Percentiles rank a stretch among this genome's conserved stretches.
Evolutionary conservation across 2,113 vertebrate genomes (phyloP).

Genomic region (Todiramphus saurophagus): DNA sequence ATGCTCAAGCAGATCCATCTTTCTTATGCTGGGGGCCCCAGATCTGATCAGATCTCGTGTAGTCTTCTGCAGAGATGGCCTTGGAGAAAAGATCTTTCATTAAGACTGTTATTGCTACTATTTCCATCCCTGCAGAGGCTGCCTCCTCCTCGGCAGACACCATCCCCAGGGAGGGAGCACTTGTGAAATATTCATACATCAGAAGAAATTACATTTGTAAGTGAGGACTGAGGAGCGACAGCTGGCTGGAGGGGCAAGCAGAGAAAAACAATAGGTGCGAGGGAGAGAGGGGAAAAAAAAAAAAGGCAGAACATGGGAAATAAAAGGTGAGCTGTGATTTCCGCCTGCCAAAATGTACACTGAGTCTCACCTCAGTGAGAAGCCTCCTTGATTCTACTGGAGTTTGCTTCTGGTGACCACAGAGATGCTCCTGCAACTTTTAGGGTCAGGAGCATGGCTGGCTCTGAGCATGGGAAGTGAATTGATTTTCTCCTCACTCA

Average conservation of each 20-base stretch:
- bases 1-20: no score
- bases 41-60: neutral
- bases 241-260: neutral
- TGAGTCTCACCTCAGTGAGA: rapidly evolving
- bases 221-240: neutral
- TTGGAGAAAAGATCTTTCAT: conserved; percentile 23
- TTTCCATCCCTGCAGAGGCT: neutral
- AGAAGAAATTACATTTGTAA: conserved; percentile 27
- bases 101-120: neutral
- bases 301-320: neutral
- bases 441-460: rapidly evolving
- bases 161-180: neutral
- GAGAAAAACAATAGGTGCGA: neutral
- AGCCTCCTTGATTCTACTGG: neutral
- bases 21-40: neutral
- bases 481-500: neutral
- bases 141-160: neutral
- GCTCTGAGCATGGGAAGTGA: neutral
- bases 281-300: neutral
- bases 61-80: neutral
- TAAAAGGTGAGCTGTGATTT: neutral
- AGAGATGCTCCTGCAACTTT: neutral
- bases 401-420: neutral
- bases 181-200: conserved; percentile 53
- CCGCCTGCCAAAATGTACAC: neutral